phyloP scores from a whole-genome alignment of 2,888 invertebrate genomes.

The Raillietiella orientalis region DNA sequence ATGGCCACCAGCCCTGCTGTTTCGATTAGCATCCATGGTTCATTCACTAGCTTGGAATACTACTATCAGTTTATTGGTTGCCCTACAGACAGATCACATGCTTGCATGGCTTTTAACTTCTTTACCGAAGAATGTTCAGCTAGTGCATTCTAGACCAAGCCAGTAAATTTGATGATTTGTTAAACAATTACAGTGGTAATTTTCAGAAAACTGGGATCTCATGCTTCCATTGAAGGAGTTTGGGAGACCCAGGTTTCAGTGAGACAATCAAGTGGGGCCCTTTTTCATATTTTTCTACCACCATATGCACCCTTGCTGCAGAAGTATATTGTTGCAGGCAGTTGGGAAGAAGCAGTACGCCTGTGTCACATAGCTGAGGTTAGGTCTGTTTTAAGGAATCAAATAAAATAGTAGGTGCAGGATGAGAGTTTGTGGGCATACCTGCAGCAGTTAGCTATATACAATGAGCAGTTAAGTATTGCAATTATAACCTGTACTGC shows the following conservation, averaged over 20 bases:
- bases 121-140: no score
- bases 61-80: slow-evolving; percentile 39
- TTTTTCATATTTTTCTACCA: slow-evolving; percentile 34
- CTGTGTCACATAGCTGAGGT: no score
- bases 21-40: slow-evolving; percentile 24
- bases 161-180: no score
- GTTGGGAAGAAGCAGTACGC: slow-evolving; percentile 24
- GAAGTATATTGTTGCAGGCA: slow-evolving; percentile 8
- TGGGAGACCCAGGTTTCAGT: slow-evolving; percentile 46
- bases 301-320: slow-evolving; percentile 22
- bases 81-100: no score
- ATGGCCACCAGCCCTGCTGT: no score
- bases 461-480: slow-evolving; percentile 47
- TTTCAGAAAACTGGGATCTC: no score
- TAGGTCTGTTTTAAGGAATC: no score
- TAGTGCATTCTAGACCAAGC: no score
- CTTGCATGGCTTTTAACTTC: no score
- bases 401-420: background rate
- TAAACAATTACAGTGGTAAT: no score
- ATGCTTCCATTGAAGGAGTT: no score
- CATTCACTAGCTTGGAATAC: slow-evolving; percentile 33
- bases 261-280: slow-evolving; percentile 58
- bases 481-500: slow-evolving; percentile 87
- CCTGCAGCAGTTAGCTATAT: slow-evolving; percentile 62
- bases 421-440: slow-evolving; percentile 48